Base-by-base conservation (phyloP, 35 echinoderm and acorn worm genomes). In the Ophiothrix spiculata region DNA sequence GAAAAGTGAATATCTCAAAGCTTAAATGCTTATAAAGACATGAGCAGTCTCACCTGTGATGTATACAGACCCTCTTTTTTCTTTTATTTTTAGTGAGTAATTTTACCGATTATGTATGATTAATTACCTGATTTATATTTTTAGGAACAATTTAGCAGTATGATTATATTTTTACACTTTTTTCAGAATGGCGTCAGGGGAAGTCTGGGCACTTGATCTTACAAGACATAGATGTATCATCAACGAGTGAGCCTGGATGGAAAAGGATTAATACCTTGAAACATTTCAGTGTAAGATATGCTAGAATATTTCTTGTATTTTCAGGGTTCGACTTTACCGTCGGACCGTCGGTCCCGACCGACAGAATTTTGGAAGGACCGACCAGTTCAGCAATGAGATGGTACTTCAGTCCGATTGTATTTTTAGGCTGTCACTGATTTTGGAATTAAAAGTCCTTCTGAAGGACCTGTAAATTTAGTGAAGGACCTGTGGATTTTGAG, bases 211-310 rank as follows among this genome's bases (percentile, higher is more conserved):
- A 64, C 33, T 17, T 64, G 63, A 74, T 64, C 16, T 37, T 84
- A 34, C 81, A 35, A 10, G 81, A 84, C 29, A 4, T 74, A 21
- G 81, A 84, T 28, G 11, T 34, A 15, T 64, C 42, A 0, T 64
- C 46, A 33, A 31, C 19, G 12, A 36, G 1, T 0, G 31, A 35
- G 13, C 46, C 33, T 34, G 81, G 81, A 31, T 84, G 81, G 81
- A 84, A 84, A 35, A 84, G 54, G 69, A 56, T 84, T 32, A 63
- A 63, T 28, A 64, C 81, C 63, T 32, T 84, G 0, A 60, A 64
- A 37, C 63, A 60, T 56, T 84, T 60, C 37, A 54, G 39, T 64
- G 81, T 84, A 60, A 84, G 80, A 46, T 19, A 14, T 45, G 42
- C 64, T 23, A n/a, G n/a, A n/a, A n/a, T n/a, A n/a, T n/a, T n/a